Base-by-base conservation (phyloP, 2,113 vertebrate genomes). In the Cyanoramphus novaezelandiae region DNA sequence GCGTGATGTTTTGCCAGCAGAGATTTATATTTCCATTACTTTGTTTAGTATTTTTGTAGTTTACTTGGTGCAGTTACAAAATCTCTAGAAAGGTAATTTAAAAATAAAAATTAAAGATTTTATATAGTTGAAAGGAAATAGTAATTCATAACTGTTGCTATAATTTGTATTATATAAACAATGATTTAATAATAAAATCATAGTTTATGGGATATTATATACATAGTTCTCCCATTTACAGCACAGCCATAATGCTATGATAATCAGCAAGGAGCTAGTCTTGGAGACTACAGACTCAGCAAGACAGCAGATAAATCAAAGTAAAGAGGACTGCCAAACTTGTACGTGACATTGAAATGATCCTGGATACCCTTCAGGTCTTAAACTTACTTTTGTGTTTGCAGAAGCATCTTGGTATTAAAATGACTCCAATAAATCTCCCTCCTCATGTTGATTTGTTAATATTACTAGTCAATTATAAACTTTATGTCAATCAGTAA, bases 301-400 rank as follows among this genome's bases (percentile, higher is more conserved):
- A 91, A 57, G 82, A 95, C 72, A 90, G 49, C 49, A 93, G 93
- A 96, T 86, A 96, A 97, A 95, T 85, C 74, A 96, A 90, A 92
- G 68, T 50, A 83, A 90, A 71, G n/a, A 97, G 25, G 37, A 53
- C 52, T 95, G 85, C 65, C 95, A 97, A 86, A 86, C 62, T 93
- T 68, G 47, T 57, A 84, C 11, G 8, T 91, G 74, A 92, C 86
- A 87, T n/a, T 93, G 86, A 97, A 97, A 93, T 88, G 60, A 82
- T 77, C 85, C 90, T 88, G 88, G 90, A 90, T 79, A 81, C 53
- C 31, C 88, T 96, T 96, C 59, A 82, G 85, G 71, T 88, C 86
- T 92, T 95, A 94, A 90, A 96, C 83, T 63, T 95, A 27, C 70
- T 97, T 96, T 49, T 92, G 59, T 84, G 74, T 93, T 76, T 96